phyloP scores from a whole-genome alignment of 2,888 invertebrate species.

The Apotomis turbidana region DNA sequence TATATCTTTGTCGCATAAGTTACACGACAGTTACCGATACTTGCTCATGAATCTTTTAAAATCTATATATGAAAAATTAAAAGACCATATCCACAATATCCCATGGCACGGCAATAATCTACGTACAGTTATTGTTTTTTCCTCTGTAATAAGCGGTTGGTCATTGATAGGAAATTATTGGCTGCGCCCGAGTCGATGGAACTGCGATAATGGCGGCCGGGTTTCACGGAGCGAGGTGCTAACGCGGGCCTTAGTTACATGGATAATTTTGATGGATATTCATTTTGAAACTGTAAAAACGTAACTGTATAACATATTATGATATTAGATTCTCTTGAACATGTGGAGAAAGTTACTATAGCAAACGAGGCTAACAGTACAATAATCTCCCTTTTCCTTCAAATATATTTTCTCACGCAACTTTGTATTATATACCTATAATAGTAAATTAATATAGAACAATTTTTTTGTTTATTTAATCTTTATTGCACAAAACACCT shows the following conservation, averaged over 20 bases:
- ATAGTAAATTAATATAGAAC: too few species aligned
- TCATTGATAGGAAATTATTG: constrained; percentile 35
- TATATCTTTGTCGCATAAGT: too few species aligned
- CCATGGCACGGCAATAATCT: constrained; percentile 17
- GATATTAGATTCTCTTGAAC: too few species aligned
- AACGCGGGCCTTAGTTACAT: neutral
- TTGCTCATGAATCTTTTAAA: neutral
- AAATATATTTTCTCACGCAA: too few species aligned
- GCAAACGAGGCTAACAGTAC: too few species aligned
- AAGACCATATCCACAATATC: constrained; percentile 12
- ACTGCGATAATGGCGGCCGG: constrained; percentile 32
- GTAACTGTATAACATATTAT: neutral
- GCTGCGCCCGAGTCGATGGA: constrained; percentile 27
- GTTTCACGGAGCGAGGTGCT: constrained; percentile 21
- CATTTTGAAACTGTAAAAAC: neutral
- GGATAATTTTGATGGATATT: neutral
- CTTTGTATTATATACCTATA: too few species aligned
- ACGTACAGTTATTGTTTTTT: constrained; percentile 32
- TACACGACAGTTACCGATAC: too few species aligned
- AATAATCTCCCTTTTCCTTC: too few species aligned
- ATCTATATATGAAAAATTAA: neutral
- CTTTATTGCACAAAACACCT: too few species aligned
- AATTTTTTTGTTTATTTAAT: too few species aligned
- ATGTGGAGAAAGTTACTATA: too few species aligned
- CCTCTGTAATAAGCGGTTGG: constrained; percentile 28